Evolutionary conservation across 2,888 invertebrate genomes (phyloP).

Genomic region (Gastracanthus pulcherrimus): DNA sequence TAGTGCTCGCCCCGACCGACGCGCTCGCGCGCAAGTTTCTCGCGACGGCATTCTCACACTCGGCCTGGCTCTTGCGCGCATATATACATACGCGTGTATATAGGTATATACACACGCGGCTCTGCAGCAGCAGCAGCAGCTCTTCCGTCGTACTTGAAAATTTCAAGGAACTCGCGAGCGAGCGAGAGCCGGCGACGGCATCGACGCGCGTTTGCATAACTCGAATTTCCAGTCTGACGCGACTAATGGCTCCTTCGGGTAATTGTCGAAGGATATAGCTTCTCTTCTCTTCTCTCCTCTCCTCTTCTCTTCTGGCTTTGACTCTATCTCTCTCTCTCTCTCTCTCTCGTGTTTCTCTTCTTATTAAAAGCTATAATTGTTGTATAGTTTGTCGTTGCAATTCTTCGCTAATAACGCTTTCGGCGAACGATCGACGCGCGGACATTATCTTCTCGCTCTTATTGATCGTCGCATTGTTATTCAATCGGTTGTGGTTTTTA

Average conservation of each 20-base stretch:
- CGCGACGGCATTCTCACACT: too few relatives aligned
- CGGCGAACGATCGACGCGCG: background rate
- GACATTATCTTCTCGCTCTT: background rate
- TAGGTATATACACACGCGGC: background rate
- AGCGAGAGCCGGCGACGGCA: background rate
- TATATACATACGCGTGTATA: background rate
- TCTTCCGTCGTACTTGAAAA: conserved; percentile 27
- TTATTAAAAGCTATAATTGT: conserved; percentile 14
- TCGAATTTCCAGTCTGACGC: conserved; percentile 51
- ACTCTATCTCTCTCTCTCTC: background rate
- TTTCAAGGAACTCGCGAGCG: conserved; percentile 19
- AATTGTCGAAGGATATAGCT: conserved; percentile 40
- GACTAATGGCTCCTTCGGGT: conserved; percentile 35
- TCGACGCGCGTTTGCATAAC: conserved; percentile 52
- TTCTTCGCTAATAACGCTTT: conserved; percentile 18
- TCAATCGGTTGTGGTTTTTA: background rate
- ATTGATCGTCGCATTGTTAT: background rate
- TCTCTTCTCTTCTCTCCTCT: too few relatives aligned
- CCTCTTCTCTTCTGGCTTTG: too few relatives aligned
- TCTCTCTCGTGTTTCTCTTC: background rate
- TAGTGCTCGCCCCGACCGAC: background rate
- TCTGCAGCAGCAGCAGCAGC: background rate
- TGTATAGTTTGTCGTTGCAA: background rate
- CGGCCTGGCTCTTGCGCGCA: too few relatives aligned
- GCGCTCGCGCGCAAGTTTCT: background rate